Conservation (phyloP, 2,113 vertebrate species). For the Engraulis encrasicolus region DNA sequence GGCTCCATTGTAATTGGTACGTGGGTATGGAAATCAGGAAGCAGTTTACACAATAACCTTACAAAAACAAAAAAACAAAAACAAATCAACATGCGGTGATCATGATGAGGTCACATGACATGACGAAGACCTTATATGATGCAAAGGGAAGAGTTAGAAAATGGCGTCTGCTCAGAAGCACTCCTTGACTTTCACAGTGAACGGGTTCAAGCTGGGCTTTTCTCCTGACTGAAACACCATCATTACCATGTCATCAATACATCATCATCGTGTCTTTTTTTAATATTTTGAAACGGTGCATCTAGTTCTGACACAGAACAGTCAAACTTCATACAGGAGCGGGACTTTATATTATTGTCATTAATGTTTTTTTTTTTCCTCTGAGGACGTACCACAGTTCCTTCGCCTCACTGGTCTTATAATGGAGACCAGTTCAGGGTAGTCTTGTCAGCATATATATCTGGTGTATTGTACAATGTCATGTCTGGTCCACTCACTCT, state of each 20-base stretch:
- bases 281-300: conserved; percentile 25
- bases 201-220: no score
- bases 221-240: conserved; percentile 33
- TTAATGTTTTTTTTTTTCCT: neutral
- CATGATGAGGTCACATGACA: conserved; percentile 61
- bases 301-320: conserved; percentile 72
- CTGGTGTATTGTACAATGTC: conserved; percentile 14
- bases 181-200: conserved; percentile 67
- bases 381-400: conserved; percentile 42
- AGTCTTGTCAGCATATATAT: conserved; percentile 15
- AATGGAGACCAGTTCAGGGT: neutral
- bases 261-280: no score
- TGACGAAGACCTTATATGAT: conserved; percentile 58
- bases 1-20: conserved; percentile 70
- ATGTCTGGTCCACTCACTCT: conserved; percentile 13
- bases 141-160: conserved; percentile 47
- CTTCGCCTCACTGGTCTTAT: conserved; percentile 10
- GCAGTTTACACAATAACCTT: conserved; percentile 65
- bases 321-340: conserved; percentile 55
- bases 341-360: no score
- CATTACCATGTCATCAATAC: neutral
- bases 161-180: conserved; percentile 31
- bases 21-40: conserved; percentile 69
- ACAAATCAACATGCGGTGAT: conserved; percentile 72
- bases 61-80: conserved; percentile 54